Evolutionary conservation across 2,113 vertebrate species (phyloP), one percentile per base, ranked within the genome.

Genomic region (Rhynchopsitta pachyrhyncha): DNA sequence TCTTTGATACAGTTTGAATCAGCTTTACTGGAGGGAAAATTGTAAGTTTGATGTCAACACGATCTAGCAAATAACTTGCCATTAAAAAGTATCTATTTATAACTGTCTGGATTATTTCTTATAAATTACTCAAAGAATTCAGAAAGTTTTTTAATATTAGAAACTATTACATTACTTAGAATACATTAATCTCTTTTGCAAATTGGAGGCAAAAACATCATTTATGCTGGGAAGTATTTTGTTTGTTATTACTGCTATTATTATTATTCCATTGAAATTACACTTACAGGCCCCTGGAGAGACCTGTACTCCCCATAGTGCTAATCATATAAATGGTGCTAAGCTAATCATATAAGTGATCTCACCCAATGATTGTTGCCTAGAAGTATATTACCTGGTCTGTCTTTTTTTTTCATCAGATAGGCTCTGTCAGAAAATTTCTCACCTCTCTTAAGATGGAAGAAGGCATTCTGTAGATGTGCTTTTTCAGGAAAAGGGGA

Each of bases 11-110:
- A 76, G 14, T 66, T 91, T 84, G 44, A 91, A 91, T 86, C 60
- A 64, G 10, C 52, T 84, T 94, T 75, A 83, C 62, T 92, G 17
- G 35, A 92, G 73, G 66, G 77, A 86, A 95, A 88, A 92, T 88
- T 41, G 3, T 1, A 75, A 78, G 5, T 90, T 78, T 62, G 50
- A 81, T 90, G 80, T 86, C 69, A 82, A 81, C 15, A 62, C 0
- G 2, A 79, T 64, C 74, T 62, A 84, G 49, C 11, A 82, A 86
- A 84, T 25, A 57, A 29, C n/a, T 73, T 66, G 7, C 17, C 39
- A 8, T 67, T 42, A 13, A 77, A 44, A 11, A 71, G 60, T 46
- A 47, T 55, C 37, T 92, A 24, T 93, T 92, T 82, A 23, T 35
- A 68, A 63, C 16, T 81, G 8, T 5, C 42, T 60, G 35, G 39